phyloP scores from a whole-genome alignment of 2,888 invertebrate species.

The Aporophyla lueneburgensis region DNA sequence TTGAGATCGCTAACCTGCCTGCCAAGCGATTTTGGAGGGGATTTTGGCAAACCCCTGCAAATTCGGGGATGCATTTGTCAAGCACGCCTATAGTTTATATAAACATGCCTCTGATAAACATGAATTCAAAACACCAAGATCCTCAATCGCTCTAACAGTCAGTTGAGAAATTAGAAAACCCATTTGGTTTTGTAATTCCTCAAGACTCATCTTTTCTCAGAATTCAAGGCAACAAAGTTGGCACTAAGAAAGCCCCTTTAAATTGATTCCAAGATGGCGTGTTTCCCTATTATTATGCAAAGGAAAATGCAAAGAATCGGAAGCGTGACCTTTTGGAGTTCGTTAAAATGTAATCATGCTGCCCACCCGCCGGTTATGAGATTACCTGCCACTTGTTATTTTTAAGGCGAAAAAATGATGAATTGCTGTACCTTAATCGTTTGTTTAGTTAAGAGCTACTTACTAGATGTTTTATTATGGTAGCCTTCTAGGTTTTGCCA shows the following conservation, averaged over 20 bases:
- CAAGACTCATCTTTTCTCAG: neutral
- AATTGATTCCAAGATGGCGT: conserved; percentile 53
- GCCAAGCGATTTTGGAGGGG: too few species aligned
- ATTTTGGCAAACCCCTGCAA: too few species aligned
- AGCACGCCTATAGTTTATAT: too few species aligned
- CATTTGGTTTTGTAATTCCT: neutral
- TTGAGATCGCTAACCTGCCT: too few species aligned
- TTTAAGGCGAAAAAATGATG: conserved; percentile 33
- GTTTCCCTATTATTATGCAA: conserved; percentile 59
- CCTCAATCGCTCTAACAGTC: neutral
- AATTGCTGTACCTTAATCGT: conserved; percentile 1
- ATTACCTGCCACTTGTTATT: conserved; percentile 50
- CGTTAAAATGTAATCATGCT: conserved; percentile 57
- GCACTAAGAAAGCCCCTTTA: conserved; percentile 12
- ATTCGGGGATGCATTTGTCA: too few species aligned
- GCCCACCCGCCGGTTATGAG: conserved; percentile 38
- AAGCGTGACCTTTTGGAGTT: conserved; percentile 54
- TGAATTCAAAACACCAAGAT: neutral
- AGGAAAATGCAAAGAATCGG: conserved; percentile 45
- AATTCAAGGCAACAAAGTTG: conserved; percentile 11
- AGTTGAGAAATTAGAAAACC: neutral
- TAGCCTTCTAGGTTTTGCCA: too few species aligned
- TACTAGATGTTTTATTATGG: neutral
- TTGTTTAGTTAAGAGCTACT: neutral
- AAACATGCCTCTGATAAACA: neutral